Evolutionary conservation across 2,113 vertebrate genomes (phyloP).

Genomic region (Numenius arquata): DNA sequence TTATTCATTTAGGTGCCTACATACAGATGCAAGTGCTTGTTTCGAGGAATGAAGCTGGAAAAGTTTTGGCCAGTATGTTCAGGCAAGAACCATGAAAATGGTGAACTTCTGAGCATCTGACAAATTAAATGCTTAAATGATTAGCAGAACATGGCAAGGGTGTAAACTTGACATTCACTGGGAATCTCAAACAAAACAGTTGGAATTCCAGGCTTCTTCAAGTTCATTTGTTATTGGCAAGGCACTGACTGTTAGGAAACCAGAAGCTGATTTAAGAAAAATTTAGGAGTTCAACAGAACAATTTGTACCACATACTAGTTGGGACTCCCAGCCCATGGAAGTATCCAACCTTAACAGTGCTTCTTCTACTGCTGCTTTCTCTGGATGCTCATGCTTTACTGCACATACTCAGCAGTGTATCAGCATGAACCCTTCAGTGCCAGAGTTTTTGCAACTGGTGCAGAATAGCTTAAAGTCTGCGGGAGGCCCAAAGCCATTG

Average conservation of each 20-base stretch:
- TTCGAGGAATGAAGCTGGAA: not conserved
- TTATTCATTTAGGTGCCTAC: not conserved
- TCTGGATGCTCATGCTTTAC: not conserved
- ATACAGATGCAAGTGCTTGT: not conserved
- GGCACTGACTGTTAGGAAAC: not conserved
- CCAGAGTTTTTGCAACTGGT: not conserved
- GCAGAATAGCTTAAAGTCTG: not conserved
- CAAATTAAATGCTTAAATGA: not conserved
- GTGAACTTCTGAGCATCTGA: not conserved
- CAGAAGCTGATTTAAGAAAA: not conserved
- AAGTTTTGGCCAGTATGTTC: not conserved
- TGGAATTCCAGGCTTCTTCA: slow-evolving; percentile 11
- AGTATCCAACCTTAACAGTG: not conserved
- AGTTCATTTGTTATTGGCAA: not conserved
- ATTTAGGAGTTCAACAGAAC: not conserved
- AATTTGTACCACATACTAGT: not conserved
- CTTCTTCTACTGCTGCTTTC: not conserved
- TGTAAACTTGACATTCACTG: not conserved
- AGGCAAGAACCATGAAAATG: not conserved
- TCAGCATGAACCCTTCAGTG: not conserved
- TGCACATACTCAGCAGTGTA: not conserved
- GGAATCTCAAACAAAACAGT: not conserved
- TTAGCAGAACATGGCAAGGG: not conserved
- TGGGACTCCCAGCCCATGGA: not conserved
- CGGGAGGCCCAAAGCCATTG: not conserved